Base-by-base conservation (phyloP, 2,113 vertebrate species). In the Fregetta grallaria region DNA sequence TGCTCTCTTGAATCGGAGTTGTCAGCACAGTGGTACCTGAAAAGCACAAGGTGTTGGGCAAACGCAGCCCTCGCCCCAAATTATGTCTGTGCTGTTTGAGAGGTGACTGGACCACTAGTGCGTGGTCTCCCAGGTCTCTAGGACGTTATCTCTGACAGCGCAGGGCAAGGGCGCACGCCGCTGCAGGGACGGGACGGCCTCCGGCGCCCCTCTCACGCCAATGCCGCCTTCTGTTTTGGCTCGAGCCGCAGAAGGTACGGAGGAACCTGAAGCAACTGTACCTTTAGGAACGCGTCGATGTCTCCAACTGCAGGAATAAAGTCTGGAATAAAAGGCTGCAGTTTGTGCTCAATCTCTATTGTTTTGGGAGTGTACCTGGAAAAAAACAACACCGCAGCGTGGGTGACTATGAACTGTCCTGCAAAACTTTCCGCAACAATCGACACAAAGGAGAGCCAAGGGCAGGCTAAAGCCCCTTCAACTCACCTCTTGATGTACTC, bases 221-320 rank as follows among this genome's bases (percentile, higher is more conserved):
- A 7, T 4, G 34, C 25, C 10, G 2, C 0, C 0, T 27, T 53
- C 65, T 3, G 2, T 15, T 47, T 47, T 0, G 0, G 45, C 36
- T 45, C 0, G 0, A 1, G 29, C 2, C 4, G 68, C 20, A 47
- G 66, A 21, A 73, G 1, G 0, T 10, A 10, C 3, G 30, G 44
- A 34, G 61, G 36, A 15, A 14, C 13, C 36, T 11, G 27, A n/a
- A 42, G 15, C 13, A 14, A 16, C 2, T 1, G 13, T 94, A 99
- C 99, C 99, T 99, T 99, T 20, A 99, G 98, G 96, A 99, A 99
- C 2, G 99, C 99, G 21, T 99, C 99, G 3, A 99, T 99, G 97
- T 99, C 99, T 32, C 99, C 99, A 20, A 99, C 99, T 0, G 99
- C 99, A 1, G 99, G 99, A 96, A 99, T 99, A 89, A 99, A 99